Conservation (phyloP, 2,888 invertebrate species). For the Amorpha juglandis region DNA sequence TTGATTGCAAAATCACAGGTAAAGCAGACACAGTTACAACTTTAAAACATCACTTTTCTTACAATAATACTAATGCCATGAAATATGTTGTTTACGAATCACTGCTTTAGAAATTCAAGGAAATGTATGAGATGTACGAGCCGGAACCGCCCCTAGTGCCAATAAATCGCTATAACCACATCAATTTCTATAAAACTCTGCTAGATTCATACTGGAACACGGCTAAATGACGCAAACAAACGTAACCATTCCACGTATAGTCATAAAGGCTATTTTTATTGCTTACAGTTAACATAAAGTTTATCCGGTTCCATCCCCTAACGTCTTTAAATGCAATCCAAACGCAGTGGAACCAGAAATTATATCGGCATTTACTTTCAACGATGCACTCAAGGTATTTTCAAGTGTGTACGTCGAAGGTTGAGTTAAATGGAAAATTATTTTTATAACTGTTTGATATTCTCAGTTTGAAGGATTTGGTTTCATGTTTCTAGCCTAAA, state of each 20-base stretch:
- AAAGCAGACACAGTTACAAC: no score
- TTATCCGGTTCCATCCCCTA: slow-evolving; percentile 78
- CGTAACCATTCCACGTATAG: slow-evolving; percentile 80
- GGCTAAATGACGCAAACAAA: slow-evolving; percentile 64
- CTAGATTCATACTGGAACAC: slow-evolving; percentile 55
- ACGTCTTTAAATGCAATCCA: slow-evolving; percentile 79
- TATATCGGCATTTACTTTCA: slow-evolving; percentile 81
- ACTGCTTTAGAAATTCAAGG: slow-evolving; percentile 6
- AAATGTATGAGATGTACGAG: not conserved
- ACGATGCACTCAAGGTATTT: slow-evolving; percentile 80
- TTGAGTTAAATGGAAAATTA: slow-evolving; percentile 68
- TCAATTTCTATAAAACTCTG: slow-evolving; percentile 48
- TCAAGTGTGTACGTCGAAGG: slow-evolving; percentile 57
- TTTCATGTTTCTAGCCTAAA: not conserved
- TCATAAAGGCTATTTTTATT: slow-evolving; percentile 83
- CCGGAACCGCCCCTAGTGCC: not conserved
- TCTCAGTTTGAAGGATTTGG: not conserved
- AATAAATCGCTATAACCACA: slow-evolving; percentile 33
- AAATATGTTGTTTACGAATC: not conserved
- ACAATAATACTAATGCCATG: not conserved
- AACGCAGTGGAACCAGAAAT: slow-evolving; percentile 77
- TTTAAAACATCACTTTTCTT: not conserved
- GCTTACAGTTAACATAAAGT: slow-evolving; percentile 79
- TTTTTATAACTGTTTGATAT: slow-evolving; percentile 54
- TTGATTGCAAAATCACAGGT: not conserved